phyloP scores from a whole-genome alignment of 2,797 vertebrate species.

The Helostoma temminkii region DNA sequence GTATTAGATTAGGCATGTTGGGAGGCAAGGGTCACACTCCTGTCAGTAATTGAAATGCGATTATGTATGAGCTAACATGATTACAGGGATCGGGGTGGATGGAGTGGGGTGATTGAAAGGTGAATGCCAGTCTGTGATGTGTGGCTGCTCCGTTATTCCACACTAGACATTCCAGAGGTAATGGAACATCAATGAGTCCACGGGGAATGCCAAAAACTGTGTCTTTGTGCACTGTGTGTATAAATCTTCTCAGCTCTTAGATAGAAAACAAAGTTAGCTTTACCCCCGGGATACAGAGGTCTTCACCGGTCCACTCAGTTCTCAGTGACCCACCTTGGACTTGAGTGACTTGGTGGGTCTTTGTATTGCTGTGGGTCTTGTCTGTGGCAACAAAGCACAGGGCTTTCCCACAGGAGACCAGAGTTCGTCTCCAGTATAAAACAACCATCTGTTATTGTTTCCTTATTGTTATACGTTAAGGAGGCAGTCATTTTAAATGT shows the following conservation, averaged over 20 bases:
- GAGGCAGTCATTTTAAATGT: too few species aligned
- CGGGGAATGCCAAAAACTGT: conserved; percentile 31
- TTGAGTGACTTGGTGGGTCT: conserved; percentile 1
- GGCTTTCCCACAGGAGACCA: too few species aligned
- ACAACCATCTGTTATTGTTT: too few species aligned
- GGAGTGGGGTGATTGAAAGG: conserved; percentile 78
- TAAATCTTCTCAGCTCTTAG: not conserved
- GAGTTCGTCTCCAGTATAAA: too few species aligned
- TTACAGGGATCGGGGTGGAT: conserved; percentile 68
- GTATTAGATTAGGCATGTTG: conserved; percentile 84
- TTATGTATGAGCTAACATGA: conserved; percentile 86
- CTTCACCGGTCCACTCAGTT: not conserved
- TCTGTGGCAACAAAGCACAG: too few species aligned
- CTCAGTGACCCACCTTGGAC: conserved; percentile 9
- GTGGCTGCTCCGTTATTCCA: conserved; percentile 67
- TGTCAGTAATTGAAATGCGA: conserved; percentile 86
- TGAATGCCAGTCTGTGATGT: conserved; percentile 82
- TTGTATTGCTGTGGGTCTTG: not conserved
- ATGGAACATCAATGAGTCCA: conserved; percentile 78
- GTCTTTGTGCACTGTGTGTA: conserved; percentile 21
- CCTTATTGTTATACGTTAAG: too few species aligned
- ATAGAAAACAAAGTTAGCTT: conserved; percentile 5
- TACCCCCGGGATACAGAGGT: not conserved
- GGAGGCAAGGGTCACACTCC: conserved; percentile 83
- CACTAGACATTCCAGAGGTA: conserved; percentile 80